Evolutionary conservation across 1,140 invertebrate species (phyloP).

Genomic region (Sogatella furcifera): DNA sequence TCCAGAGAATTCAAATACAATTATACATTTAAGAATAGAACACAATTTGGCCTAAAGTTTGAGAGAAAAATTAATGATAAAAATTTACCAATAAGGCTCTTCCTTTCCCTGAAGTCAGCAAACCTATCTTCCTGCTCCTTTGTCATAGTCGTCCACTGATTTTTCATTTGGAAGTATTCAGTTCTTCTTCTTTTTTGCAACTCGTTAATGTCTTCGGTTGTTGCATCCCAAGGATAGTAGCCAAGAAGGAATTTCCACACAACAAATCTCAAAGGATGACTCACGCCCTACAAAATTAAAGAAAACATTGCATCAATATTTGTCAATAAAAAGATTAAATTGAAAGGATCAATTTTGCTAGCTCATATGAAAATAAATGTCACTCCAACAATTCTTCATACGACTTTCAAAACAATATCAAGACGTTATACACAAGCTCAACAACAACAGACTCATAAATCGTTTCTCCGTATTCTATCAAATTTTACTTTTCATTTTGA

Average conservation of each 20-base stretch:
- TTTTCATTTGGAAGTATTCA: conserved; percentile 92
- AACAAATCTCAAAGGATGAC: conserved; percentile 59
- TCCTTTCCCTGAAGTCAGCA: conserved; percentile 76
- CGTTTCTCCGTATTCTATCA: no score
- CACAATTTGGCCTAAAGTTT: not conserved
- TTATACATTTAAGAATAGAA: no score
- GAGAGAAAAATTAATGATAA: not conserved
- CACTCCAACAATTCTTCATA: no score
- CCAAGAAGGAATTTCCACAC: conserved; percentile 94
- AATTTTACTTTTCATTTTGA: no score
- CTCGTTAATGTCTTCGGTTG: conserved; percentile 53
- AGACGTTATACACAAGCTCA: no score
- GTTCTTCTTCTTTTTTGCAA: conserved; percentile 60
- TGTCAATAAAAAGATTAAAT: no score
- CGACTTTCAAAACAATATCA: no score
- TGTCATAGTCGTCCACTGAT: conserved; percentile 90
- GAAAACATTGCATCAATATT: not conserved
- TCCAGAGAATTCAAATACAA: no score
- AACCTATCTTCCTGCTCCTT: conserved; percentile 81
- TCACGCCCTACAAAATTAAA: conserved; percentile 44
- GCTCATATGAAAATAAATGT: no score
- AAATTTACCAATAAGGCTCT: conserved; percentile 78
- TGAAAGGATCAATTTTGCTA: no score
- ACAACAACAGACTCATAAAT: no score
- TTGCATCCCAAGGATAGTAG: conserved; percentile 79